Evolutionary conservation across 2,888 invertebrate genomes (phyloP), one percentile per base, ranked within the genome.

Genomic region (Colletes collaris): DNA sequence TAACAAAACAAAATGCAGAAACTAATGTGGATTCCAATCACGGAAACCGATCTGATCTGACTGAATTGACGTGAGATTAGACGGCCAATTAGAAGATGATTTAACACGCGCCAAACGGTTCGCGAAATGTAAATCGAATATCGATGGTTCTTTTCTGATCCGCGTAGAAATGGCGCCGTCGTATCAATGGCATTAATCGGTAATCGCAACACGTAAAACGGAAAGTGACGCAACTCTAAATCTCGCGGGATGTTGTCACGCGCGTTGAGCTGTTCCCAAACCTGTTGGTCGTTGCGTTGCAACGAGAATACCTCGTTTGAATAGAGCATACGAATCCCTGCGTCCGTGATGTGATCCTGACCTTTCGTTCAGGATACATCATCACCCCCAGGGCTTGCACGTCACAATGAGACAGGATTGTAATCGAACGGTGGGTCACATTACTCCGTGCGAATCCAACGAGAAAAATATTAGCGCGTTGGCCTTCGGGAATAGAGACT

Each of bases 331-430:
- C 59, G 49, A 76, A 56, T n/a, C 69, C 64, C 75, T 76, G 74
- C 73, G 82, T 75, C 83, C 8, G 81, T 78, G 75, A 71, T 64
- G 59, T 79, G 86, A 81, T 88, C 85, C 82, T 90, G 90, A 91
- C 89, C 91, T 88, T 88, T 90, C 83, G 77, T 84, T 78, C 84
- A 84, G 81, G 86, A 86, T 87, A 86, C 84, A 86, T 88, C 83
- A 85, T 87, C 80, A 83, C 73, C 82, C 58, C 56, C 75, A 13
- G 70, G 77, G 64, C 52, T 60, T 35, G 13, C 52, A 46, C 75
- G 60, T 58, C 52, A 62, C 53, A 69, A 76, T 78, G 59, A 70
- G 58, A 60, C 37, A 50, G 2, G 44, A 37, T 59, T 69, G 49
- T 74, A 63, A 76, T 52, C 49, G 63, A 58, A 56, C 56, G 19